Base-by-base conservation (phyloP, 1,140 invertebrate genomes). In the Chrysomallon squamiferum region DNA sequence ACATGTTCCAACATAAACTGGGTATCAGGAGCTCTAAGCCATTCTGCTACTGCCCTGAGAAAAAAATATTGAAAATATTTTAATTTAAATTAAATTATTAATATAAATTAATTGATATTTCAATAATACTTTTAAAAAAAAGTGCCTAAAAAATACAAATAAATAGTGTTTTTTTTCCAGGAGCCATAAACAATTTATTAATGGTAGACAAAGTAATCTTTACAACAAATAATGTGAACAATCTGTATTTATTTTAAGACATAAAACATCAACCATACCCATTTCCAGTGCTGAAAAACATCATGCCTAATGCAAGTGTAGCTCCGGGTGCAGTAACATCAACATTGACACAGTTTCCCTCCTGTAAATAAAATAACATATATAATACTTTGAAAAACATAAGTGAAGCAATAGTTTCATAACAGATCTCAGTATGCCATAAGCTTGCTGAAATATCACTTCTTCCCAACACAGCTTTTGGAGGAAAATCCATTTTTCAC, bases 301-400 rank as follows among this genome's bases (percentile, higher is more conserved):
- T 94, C 62, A 99, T 89, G 5, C 95, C 96, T 11, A 98, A 86
- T 0, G 96, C 96, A 38, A 98, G 86, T 0, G 95, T 98, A 5
- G 96, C 95, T 15, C 96, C 96, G 15, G 96, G 95, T 54, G 94
- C 93, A 2, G 96, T 98, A 2, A 99, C 95, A 87, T 98, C 94
- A 49, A 96, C 92, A 87, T 98, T 98, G 18, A 97, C 93, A 25
- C 90, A 91, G 65, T 94, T 92, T n/a, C 95, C 95, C 87, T 97
- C 95, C 78, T 83, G 69, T n/a, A 65, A 54, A 43, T 35, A 59
- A 52, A 20, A n/a, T n/a, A 57, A 72, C 1, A 66, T 2, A 9
- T 22, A 61, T 41, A 49, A 49, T 49, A 6, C 18, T 49, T 7
- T 7, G 5, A 56, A 56, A 18, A 56, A 9, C 32, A 56, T 18